Evolutionary conservation across 2,888 invertebrate species (phyloP).

Genomic region (Heliothis peltigera): DNA sequence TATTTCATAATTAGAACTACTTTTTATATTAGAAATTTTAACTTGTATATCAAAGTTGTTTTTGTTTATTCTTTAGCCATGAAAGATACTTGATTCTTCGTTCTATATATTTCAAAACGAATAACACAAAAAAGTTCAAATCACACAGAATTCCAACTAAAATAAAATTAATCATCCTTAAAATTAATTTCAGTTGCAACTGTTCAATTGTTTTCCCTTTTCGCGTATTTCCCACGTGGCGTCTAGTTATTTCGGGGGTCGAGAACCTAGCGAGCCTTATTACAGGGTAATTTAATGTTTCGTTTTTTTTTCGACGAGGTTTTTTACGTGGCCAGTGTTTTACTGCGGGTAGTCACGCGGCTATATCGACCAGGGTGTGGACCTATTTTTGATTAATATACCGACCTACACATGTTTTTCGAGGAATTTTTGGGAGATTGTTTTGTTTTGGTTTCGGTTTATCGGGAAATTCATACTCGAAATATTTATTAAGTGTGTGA

Average conservation of each 20-base stretch:
- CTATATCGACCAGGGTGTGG: constrained; percentile 82
- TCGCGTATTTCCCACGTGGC: constrained; percentile 87
- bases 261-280: constrained; percentile 85
- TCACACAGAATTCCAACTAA: constrained; percentile 55
- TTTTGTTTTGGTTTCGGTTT: constrained; percentile 22
- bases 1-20: too few species aligned
- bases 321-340: constrained; percentile 80
- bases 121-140: constrained; percentile 28
- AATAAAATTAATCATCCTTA: constrained; percentile 66
- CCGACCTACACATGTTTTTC: constrained; percentile 48
- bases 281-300: constrained; percentile 87
- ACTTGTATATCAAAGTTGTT: not conserved
- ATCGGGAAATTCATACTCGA: too few species aligned
- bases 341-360: constrained; percentile 85
- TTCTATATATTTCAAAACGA: not conserved
- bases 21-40: too few species aligned
- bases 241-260: constrained; percentile 79
- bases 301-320: constrained; percentile 78
- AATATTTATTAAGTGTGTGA: too few species aligned
- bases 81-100: not conserved
- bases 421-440: constrained; percentile 31
- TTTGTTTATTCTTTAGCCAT: not conserved
- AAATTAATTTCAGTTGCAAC: constrained; percentile 58
- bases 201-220: constrained; percentile 67
- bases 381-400: constrained; percentile 72